Evolutionary conservation across 2,888 invertebrate species (phyloP).

Genomic region (Mesoligia furuncula): DNA sequence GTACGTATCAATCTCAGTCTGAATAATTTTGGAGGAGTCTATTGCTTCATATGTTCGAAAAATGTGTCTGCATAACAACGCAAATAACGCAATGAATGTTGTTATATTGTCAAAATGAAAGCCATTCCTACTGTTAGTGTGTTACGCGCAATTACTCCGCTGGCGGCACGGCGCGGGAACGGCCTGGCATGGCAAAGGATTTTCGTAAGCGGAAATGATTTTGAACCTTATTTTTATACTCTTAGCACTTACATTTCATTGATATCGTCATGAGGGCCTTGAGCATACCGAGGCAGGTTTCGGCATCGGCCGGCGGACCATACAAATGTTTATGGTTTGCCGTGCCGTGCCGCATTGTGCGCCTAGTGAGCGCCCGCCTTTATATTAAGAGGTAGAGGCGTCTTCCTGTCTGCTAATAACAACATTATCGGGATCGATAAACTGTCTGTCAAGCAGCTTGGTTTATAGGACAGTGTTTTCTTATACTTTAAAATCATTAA

Average conservation of each 20-base stretch:
- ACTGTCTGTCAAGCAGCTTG: background rate
- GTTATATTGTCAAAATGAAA: background rate
- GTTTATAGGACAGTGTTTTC: background rate
- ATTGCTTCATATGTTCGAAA: background rate
- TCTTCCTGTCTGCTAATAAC: constrained; percentile 39
- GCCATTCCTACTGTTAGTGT: background rate
- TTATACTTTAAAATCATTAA: background rate
- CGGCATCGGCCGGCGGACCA: too few relatives aligned
- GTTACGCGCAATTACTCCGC: background rate
- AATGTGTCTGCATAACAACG: background rate
- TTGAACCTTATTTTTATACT: background rate
- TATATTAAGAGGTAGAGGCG: constrained; percentile 21
- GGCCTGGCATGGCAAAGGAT: background rate
- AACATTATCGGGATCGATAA: constrained; percentile 29
- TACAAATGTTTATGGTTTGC: background rate
- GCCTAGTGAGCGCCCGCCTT: background rate
- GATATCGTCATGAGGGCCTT: background rate
- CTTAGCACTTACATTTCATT: background rate
- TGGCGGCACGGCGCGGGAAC: background rate
- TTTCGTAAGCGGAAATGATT: background rate
- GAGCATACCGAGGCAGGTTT: background rate
- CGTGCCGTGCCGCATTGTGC: background rate
- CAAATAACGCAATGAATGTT: background rate
- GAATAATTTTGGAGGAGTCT: background rate
- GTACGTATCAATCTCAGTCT: background rate